phyloP scores from a whole-genome alignment of 2,888 invertebrate species.

The Ctenicera cuprea region DNA sequence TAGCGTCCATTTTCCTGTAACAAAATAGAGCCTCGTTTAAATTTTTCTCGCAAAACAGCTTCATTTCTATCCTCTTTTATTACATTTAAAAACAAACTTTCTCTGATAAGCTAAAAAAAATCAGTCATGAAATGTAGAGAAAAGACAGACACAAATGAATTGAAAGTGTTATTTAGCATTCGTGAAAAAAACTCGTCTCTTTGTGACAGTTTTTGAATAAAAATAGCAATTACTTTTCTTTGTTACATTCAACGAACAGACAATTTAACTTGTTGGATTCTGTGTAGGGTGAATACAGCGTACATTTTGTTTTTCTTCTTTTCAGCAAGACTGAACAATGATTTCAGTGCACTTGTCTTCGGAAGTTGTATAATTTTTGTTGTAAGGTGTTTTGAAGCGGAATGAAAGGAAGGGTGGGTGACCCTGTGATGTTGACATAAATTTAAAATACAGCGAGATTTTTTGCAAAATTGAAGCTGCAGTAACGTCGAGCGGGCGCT shows the following conservation, averaged over 20 bases:
- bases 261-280: slow-evolving; percentile 29
- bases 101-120: too few species aligned
- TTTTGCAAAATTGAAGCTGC: background rate
- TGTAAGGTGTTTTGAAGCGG: slow-evolving; percentile 1
- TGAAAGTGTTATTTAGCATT: too few species aligned
- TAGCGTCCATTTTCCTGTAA: too few species aligned
- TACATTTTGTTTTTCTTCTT: background rate
- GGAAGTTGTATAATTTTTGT: slow-evolving; percentile 16
- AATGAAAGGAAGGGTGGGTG: slow-evolving; percentile 18
- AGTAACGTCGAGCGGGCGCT: background rate
- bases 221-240: slow-evolving; percentile 23
- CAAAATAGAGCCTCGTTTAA: too few species aligned
- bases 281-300: background rate
- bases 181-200: too few species aligned
- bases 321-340: slow-evolving; percentile 18
- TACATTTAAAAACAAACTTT: too few species aligned
- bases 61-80: too few species aligned
- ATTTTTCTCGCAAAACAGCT: too few species aligned
- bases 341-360: slow-evolving; percentile 24
- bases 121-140: too few species aligned
- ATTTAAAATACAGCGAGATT: background rate
- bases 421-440: slow-evolving; percentile 3
- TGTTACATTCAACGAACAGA: background rate
- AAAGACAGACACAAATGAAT: too few species aligned
- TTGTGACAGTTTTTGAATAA: background rate